Percentiles rank a stretch among this genome's conserved stretches.
phyloP scores from a whole-genome alignment of 2,797 vertebrate species.

The Dicrostonyx torquatus region DNA sequence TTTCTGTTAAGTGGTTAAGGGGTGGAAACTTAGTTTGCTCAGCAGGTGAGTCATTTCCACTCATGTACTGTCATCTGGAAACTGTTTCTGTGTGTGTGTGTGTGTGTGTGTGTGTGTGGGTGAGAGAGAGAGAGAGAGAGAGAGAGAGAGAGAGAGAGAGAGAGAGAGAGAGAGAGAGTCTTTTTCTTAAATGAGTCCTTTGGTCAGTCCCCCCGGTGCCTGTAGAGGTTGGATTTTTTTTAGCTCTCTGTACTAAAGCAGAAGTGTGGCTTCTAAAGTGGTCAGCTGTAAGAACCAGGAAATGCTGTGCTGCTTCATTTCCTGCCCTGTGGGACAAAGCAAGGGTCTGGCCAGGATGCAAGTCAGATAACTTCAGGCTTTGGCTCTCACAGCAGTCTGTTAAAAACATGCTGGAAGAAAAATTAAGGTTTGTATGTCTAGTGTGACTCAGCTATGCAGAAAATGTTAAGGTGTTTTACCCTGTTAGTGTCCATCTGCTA shows the following conservation, averaged over 20 bases:
- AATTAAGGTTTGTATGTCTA: constrained; percentile 55
- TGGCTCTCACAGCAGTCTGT: constrained; percentile 61
- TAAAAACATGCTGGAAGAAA: constrained; percentile 60
- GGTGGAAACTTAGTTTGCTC: constrained; percentile 59
- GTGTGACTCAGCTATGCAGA: constrained; percentile 73
- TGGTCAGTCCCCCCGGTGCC: constrained; percentile 69
- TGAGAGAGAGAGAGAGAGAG: not conserved
- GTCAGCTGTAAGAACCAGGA: constrained; percentile 60
- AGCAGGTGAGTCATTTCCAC: constrained; percentile 53
- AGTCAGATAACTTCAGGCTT: constrained; percentile 72
- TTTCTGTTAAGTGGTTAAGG: constrained; percentile 50
- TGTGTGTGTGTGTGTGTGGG: not conserved
- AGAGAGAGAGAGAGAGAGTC: not conserved
- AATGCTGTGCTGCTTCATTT: constrained; percentile 69
- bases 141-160: not conserved
- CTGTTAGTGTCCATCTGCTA: constrained; percentile 37
- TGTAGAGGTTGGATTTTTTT: constrained; percentile 78
- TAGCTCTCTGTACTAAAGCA: constrained; percentile 76
- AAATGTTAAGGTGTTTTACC: constrained; percentile 62
- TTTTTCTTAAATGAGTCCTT: constrained; percentile 32
- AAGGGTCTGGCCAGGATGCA: constrained; percentile 64
- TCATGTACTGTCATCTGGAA: constrained; percentile 44
- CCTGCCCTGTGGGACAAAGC: constrained; percentile 77
- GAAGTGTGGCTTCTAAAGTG: constrained; percentile 67
- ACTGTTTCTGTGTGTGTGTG: constrained; percentile 8